phyloP scores from a whole-genome alignment of 2,888 invertebrate genomes.

The Erpobdella octoculata region DNA sequence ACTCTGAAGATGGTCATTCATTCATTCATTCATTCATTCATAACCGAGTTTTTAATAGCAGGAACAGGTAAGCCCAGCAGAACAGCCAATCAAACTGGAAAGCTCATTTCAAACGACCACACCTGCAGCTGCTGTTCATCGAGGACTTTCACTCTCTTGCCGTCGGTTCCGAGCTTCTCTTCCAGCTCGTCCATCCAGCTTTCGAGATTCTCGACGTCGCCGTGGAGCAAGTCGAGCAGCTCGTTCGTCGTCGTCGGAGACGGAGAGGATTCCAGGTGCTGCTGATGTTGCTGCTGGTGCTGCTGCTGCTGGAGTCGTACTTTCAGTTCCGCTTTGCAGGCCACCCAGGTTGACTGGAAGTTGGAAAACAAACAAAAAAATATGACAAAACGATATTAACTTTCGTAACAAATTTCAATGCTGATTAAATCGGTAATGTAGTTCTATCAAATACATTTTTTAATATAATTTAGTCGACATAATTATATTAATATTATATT shows the following conservation, averaged over 20 bases:
- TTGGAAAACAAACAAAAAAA: not conserved
- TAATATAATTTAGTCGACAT: too few species aligned
- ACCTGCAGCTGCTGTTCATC: constrained; percentile 7
- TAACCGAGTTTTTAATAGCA: too few species aligned
- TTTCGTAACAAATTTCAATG: too few species aligned
- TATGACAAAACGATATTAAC: not conserved
- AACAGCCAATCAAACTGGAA: not conserved
- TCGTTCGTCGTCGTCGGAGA: not conserved
- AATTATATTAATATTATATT: too few species aligned
- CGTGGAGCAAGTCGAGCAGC: not conserved
- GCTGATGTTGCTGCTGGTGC: not conserved
- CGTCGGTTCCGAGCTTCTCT: not conserved
- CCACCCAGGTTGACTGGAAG: not conserved
- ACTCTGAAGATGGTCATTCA: not conserved
- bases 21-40: not conserved
- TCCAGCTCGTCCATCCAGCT: constrained; percentile 6
- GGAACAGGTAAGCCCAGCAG: not conserved
- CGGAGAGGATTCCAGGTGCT: not conserved
- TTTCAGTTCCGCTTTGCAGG: constrained; percentile 6
- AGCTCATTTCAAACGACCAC: not conserved
- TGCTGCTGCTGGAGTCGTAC: constrained; percentile 8
- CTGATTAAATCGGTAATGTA: too few species aligned
- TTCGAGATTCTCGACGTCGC: not conserved
- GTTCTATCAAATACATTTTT: too few species aligned
- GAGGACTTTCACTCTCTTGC: not conserved